These are phyloP conservation scores for Microtus oregoni DNA, from an alignment of 2,113 vertebrate species.

Conservation along the genomic window DNA sequence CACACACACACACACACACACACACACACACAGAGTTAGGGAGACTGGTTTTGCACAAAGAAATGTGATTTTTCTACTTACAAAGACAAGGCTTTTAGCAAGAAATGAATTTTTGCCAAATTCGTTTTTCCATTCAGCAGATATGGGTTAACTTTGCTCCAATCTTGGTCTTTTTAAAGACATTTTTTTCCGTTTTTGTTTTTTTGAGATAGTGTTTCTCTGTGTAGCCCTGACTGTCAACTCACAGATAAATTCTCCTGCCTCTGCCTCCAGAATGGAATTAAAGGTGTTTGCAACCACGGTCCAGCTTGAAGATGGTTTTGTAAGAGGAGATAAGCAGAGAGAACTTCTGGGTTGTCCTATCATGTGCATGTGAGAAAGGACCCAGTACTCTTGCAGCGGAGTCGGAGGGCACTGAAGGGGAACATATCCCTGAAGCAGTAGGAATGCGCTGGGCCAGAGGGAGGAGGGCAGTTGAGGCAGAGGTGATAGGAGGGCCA, in stretches of 20 bases:
- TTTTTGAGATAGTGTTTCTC: not conserved
- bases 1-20: too few relatives aligned
- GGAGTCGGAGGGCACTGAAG: not conserved
- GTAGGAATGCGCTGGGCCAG: not conserved
- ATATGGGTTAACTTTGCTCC: not conserved
- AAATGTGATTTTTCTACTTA: slow-evolving; percentile 33
- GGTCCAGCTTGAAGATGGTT: not conserved
- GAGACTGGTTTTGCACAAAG: not conserved
- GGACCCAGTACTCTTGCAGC: not conserved
- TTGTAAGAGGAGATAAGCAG: not conserved
- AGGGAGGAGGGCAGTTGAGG: not conserved
- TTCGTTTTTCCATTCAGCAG: slow-evolving; percentile 27
- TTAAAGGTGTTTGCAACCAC: not conserved
- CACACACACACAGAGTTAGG: not conserved
- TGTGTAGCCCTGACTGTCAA: not conserved
- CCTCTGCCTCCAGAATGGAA: not conserved
- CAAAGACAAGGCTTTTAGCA: slow-evolving; percentile 19
- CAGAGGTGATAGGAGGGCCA: not conserved
- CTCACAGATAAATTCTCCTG: not conserved
- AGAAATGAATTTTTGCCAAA: slow-evolving; percentile 37
- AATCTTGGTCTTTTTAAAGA: not conserved
- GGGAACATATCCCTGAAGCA: not conserved
- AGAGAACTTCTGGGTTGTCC: not conserved
- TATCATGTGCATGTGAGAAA: not conserved
- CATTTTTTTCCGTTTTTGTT: not conserved